Percentiles rank a stretch among this genome's conserved stretches.
These are phyloP conservation scores for Spialia ferax DNA, from an alignment of 2,888 invertebrate genomes.

Conservation along the genomic window DNA sequence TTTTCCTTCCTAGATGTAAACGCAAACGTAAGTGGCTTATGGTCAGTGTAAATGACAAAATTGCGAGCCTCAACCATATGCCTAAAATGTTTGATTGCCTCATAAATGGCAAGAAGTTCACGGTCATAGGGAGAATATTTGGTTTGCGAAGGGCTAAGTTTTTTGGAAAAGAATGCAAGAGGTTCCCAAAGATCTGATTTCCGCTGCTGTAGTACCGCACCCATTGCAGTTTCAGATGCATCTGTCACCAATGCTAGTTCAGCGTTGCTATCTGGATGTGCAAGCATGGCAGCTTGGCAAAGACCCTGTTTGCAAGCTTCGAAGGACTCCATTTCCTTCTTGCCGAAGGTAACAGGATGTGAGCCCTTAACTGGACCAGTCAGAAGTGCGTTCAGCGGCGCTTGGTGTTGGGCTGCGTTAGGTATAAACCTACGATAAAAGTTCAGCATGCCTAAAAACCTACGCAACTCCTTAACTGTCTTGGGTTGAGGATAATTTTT, in stretches of 20 bases:
- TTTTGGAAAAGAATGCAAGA: not conserved
- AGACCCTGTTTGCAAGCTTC: not conserved
- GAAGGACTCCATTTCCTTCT: not conserved
- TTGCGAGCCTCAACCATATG: not conserved
- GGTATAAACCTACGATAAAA: constrained; percentile 2
- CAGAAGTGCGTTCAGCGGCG: not conserved
- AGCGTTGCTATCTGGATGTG: not conserved
- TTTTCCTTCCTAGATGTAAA: not conserved
- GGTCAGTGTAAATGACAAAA: not conserved
- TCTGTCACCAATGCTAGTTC: not conserved
- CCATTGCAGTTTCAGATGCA: not conserved
- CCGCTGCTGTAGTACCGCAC: not conserved
- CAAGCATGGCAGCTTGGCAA: not conserved
- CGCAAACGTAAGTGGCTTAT: not conserved
- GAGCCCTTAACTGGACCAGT: not conserved
- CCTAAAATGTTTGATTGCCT: not conserved
- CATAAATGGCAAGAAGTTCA: constrained; percentile 30
- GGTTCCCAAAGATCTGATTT: not conserved
- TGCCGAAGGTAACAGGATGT: not conserved
- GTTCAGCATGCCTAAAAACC: not conserved
- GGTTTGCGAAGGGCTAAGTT: not conserved
- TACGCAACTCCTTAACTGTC: not conserved
- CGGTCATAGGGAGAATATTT: not conserved
- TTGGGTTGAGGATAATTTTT: not conserved
- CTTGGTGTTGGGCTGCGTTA: not conserved